These are phyloP conservation scores for Drosophila meridionalis DNA, from an alignment of 2,888 invertebrate species.

Conservation along the genomic window DNA sequence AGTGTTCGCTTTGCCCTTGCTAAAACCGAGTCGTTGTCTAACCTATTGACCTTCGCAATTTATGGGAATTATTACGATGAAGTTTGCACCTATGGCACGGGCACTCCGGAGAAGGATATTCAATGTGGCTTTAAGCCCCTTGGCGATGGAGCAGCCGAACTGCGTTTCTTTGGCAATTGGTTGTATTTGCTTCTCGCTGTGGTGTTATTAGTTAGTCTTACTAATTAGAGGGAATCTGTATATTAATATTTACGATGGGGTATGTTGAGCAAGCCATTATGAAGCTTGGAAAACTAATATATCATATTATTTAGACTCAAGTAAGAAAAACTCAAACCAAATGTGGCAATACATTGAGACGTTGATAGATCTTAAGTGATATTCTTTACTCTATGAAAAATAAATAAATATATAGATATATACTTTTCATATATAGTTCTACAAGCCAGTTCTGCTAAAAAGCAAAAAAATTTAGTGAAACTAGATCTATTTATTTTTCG, in stretches of 20 bases:
- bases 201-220: background rate
- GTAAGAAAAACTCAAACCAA: background rate
- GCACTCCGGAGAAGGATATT: slow-evolving; percentile 27
- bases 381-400: background rate
- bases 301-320: background rate
- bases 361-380: too few relatives aligned
- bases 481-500: too few relatives aligned
- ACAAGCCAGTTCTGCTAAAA: too few relatives aligned
- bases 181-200: slow-evolving; percentile 3
- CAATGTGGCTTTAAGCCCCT: slow-evolving; percentile 42
- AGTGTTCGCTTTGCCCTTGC: slow-evolving; percentile 53
- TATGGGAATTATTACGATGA: slow-evolving; percentile 80
- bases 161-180: slow-evolving; percentile 11
- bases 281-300: background rate
- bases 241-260: background rate
- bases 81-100: slow-evolving; percentile 49
- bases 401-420: background rate
- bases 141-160: slow-evolving; percentile 22
- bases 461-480: too few relatives aligned
- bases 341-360: too few relatives aligned
- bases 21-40: slow-evolving; percentile 33
- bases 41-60: slow-evolving; percentile 73
- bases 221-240: background rate
- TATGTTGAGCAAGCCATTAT: background rate
- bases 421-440: background rate